A percentile compares a stretch with the other conserved stretches of the same genome.
Evolutionary conservation across 2,113 vertebrate species (phyloP).

Genomic region (Dasyornis broadbenti): DNA sequence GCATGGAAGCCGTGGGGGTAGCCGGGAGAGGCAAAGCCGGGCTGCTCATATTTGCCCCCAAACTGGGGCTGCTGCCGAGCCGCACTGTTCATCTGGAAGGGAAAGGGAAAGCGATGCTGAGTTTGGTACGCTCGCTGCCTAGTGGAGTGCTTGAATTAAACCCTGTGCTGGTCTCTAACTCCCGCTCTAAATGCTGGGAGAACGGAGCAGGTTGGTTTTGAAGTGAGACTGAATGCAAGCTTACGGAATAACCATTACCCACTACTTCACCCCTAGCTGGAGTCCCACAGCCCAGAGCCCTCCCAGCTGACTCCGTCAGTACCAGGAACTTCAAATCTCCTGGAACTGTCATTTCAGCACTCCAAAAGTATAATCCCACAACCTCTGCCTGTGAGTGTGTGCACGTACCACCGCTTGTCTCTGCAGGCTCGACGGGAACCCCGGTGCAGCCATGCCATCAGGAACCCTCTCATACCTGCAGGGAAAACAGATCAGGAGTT

Average conservation of each 20-base stretch:
- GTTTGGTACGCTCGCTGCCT: accelerated
- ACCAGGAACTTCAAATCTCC: neutral
- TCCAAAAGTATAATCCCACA: accelerated
- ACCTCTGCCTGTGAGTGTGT: neutral
- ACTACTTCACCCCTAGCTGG: neutral
- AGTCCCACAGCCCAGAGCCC: neutral
- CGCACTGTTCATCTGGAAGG: constrained; percentile 76
- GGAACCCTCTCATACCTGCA: constrained; percentile 71
- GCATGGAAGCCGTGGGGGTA: constrained; percentile 19
- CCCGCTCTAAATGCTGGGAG: accelerated
- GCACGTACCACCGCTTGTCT: constrained; percentile 80
- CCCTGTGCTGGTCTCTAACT: neutral
- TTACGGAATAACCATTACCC: neutral
- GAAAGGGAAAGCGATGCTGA: accelerated
- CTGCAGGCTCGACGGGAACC: constrained; percentile 74
- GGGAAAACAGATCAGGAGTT: neutral
- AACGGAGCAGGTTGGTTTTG: accelerated
- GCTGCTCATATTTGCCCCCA: constrained; percentile 59
- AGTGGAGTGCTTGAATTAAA: accelerated
- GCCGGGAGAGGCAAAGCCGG: neutral
- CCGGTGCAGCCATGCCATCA: constrained; percentile 53
- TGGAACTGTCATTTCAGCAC: accelerated
- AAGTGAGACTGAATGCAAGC: accelerated
- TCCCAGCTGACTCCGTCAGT: accelerated
- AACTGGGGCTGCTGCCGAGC: constrained; percentile 70